Percentiles rank a stretch among this genome's conserved stretches.
Conservation (phyloP, 2,888 invertebrate species). For the Polymixis lichenea region DNA sequence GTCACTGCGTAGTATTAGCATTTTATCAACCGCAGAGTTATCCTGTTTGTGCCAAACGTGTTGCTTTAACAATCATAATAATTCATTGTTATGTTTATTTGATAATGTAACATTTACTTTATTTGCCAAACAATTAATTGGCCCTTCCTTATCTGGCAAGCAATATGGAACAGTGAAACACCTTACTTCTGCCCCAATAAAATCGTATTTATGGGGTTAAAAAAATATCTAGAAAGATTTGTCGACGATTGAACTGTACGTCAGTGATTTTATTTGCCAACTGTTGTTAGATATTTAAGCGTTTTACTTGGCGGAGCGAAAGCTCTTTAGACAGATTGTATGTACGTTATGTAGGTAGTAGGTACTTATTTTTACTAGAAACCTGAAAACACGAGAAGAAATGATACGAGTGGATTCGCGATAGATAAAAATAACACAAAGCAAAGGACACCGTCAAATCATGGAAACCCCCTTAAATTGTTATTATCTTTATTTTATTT, state of each 20-base stretch:
- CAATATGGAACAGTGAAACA: no score
- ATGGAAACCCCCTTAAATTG: no score
- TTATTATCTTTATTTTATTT: no score
- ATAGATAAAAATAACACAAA: not conserved
- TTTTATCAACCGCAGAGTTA: constrained; percentile 44
- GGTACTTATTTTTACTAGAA: not conserved
- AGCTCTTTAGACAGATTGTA: not conserved
- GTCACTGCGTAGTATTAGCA: constrained; percentile 43
- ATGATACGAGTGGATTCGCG: not conserved
- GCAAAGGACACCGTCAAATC: no score
- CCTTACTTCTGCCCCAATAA: no score
- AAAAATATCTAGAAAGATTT: no score
- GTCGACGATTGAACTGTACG: not conserved
- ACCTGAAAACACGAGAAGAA: not conserved
- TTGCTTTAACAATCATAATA: constrained; percentile 27
- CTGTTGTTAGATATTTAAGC: not conserved
- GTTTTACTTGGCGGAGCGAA: not conserved
- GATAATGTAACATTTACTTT: constrained; percentile 15
- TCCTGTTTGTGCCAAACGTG: constrained; percentile 51
- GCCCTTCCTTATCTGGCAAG: not conserved
- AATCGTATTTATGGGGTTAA: no score
- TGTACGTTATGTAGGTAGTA: not conserved
- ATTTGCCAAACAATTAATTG: not conserved
- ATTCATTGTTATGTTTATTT: constrained; percentile 25
- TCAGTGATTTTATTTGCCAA: not conserved